These are phyloP conservation scores for Tetranychus cinnabarinus DNA, from an alignment of 1,140 invertebrate species.

Conservation along the genomic window DNA sequence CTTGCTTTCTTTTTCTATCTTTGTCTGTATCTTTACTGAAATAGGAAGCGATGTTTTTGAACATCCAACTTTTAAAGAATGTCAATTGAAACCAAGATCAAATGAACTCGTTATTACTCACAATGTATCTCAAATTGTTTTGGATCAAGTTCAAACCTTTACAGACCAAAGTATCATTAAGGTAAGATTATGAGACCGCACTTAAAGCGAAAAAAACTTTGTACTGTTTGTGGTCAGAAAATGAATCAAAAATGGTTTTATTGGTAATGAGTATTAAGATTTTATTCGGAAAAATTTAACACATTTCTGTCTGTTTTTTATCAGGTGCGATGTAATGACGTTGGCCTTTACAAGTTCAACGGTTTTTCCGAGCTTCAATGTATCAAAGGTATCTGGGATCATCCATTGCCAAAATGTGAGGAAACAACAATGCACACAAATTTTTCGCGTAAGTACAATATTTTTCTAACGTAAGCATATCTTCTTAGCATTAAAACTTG, in stretches of 20 bases:
- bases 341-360: constrained; percentile 54
- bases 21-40: neutral
- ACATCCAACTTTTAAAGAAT: neutral
- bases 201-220: too few relatives aligned
- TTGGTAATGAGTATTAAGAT: neutral
- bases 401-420: constrained; percentile 44
- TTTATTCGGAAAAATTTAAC: neutral
- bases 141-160: neutral
- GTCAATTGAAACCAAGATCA: neutral
- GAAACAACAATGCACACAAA: constrained; percentile 50
- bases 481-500: too few relatives aligned
- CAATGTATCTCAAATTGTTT: neutral
- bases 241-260: too few relatives aligned
- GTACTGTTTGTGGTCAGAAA: too few relatives aligned
- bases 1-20: too few relatives aligned
- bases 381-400: constrained; percentile 49
- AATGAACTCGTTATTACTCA: neutral
- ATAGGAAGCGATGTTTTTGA: neutral
- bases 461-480: too few relatives aligned
- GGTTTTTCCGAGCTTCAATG: constrained; percentile 39
- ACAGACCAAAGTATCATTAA: neutral
- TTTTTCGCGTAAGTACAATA: constrained; percentile 39
- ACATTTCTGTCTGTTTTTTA: neutral
- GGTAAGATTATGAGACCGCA: neutral
- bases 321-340: constrained; percentile 38